Percentiles rank a stretch among this genome's conserved stretches.
phyloP scores from a whole-genome alignment of 1,140 invertebrate genomes.

The Microplitis mediator region DNA sequence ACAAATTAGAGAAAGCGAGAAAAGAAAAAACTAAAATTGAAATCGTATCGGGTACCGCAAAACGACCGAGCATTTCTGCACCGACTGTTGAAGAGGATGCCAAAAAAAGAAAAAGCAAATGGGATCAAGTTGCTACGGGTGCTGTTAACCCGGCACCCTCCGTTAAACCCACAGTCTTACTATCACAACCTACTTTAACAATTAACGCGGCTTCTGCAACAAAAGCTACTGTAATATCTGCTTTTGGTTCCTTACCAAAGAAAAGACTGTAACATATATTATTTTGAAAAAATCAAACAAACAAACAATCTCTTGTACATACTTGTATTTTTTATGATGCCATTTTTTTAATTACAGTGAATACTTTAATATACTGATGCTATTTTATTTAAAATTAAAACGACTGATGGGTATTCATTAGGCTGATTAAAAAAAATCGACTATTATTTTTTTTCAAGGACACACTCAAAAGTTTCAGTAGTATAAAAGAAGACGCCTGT shows the following conservation, averaged over 20 bases:
- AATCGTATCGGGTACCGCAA: constrained; percentile 82
- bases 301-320: no score
- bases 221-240: constrained; percentile 86
- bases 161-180: constrained; percentile 59
- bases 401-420: no score
- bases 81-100: constrained; percentile 67
- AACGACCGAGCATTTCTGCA: constrained; percentile 63
- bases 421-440: no score
- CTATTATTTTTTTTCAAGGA: no score
- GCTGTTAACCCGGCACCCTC: constrained; percentile 45
- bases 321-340: no score
- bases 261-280: constrained; percentile 68
- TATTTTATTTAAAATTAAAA: no score
- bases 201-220: constrained; percentile 81
- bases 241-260: constrained; percentile 85
- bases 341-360: no score
- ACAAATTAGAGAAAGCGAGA: constrained; percentile 86
- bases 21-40: constrained; percentile 91
- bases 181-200: constrained; percentile 66
- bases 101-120: constrained; percentile 85
- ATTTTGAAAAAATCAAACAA: constrained; percentile 39
- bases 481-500: no score
- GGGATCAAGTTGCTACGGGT: constrained; percentile 82
- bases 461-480: no score
- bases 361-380: no score